Percentiles rank a stretch among this genome's conserved stretches.
These are phyloP conservation scores for Apotomis turbidana DNA, from an alignment of 2,888 invertebrate genomes.

Conservation along the genomic window DNA sequence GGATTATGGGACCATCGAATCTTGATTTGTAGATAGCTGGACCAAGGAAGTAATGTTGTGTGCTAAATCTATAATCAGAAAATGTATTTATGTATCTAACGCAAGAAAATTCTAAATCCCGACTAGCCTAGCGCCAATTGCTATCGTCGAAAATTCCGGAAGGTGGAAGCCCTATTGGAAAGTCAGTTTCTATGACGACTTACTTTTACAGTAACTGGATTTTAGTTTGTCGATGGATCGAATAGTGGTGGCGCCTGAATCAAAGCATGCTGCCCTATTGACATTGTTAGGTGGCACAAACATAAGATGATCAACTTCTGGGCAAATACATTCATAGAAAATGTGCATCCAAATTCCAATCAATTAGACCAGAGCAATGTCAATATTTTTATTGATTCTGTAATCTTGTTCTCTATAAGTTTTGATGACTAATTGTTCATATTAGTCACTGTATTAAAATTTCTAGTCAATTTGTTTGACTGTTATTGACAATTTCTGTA, in stretches of 20 bases:
- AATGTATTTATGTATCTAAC: no score
- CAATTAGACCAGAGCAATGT: constrained; percentile 41
- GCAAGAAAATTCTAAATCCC: background rate
- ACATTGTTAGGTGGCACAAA: constrained; percentile 71
- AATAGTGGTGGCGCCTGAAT: constrained; percentile 19
- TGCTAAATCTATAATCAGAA: no score
- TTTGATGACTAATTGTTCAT: constrained; percentile 7
- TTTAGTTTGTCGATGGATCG: background rate
- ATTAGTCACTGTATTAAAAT: background rate
- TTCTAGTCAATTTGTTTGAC: background rate
- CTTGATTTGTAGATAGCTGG: background rate
- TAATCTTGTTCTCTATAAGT: background rate
- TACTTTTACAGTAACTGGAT: constrained; percentile 12
- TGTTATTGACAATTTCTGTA: constrained; percentile 3
- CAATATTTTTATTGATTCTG: constrained; percentile 38
- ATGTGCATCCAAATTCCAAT: constrained; percentile 26
- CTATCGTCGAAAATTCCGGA: background rate
- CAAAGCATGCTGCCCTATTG: constrained; percentile 28
- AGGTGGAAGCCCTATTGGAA: background rate
- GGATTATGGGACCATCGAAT: background rate
- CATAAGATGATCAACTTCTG: constrained; percentile 81
- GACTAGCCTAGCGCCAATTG: background rate
- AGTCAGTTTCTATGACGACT: constrained; percentile 20
- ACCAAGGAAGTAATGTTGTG: background rate
- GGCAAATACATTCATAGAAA: constrained; percentile 61